These are phyloP conservation scores for Leucoma salicis DNA, from an alignment of 2,888 invertebrate species.

Conservation along the genomic window DNA sequence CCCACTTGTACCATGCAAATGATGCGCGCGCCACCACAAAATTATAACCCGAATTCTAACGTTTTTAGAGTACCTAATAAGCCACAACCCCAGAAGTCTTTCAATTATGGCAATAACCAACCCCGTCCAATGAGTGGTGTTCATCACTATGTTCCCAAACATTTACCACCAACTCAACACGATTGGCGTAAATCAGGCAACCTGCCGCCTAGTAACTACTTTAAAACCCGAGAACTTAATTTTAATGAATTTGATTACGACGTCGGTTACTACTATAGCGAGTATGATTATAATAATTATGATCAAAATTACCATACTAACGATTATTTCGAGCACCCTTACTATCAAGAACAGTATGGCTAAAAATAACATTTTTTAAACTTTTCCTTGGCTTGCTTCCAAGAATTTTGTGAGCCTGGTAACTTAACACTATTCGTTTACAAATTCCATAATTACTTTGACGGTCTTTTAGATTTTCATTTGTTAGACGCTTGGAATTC, in stretches of 20 bases:
- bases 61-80: constrained; percentile 1
- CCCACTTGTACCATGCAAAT: constrained; percentile 16
- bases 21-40: constrained; percentile 12
- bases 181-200: constrained; percentile 27
- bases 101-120: no score
- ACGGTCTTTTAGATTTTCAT: constrained; percentile 32
- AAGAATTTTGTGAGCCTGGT: constrained; percentile 15
- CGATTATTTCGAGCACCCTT: no score
- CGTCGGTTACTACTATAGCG: no score
- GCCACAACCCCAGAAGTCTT: no score
- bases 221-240: no score
- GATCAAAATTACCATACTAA: no score
- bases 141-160: no score
- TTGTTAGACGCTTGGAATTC: no score
- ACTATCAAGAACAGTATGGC: constrained; percentile 26
- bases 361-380: constrained; percentile 28
- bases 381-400: no score
- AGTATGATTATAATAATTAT: no score
- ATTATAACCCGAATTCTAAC: constrained; percentile 4
- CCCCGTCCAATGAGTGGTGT: no score
- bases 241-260: no score
- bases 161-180: constrained; percentile 4
- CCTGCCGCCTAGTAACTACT: constrained; percentile 25
- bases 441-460: constrained; percentile 34
- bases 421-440: constrained; percentile 26